A percentile compares a stretch with the other conserved stretches of the same genome.
Conservation (phyloP, 1,140 invertebrate species). For the Campoletis sonorensis region DNA sequence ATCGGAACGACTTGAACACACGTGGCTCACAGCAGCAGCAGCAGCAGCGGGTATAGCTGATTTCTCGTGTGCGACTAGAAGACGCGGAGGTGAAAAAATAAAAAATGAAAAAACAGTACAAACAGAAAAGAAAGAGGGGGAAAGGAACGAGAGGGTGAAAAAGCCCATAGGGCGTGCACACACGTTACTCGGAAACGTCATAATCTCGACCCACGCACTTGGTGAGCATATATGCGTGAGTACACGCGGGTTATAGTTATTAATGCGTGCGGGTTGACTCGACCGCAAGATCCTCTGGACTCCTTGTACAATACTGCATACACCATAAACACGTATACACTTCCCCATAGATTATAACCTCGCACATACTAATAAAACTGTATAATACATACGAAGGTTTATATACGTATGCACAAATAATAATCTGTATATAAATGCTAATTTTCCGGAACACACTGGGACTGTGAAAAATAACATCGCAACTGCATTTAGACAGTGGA, state of each 20-base stretch:
- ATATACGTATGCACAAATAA: not conserved
- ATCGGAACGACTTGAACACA: conserved; percentile 32
- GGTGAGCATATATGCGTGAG: conserved; percentile 15
- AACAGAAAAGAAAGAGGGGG: not conserved
- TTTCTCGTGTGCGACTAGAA: not conserved
- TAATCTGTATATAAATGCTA: conserved; percentile 4
- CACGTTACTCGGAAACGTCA: conserved; percentile 48
- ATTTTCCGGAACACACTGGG: not conserved
- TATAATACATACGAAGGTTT: not conserved
- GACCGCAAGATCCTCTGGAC: not conserved
- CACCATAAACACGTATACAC: not conserved
- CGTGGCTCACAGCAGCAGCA: conserved; percentile 9
- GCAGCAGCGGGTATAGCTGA: not conserved
- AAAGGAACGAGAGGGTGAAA: not conserved
- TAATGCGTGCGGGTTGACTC: conserved; percentile 12
- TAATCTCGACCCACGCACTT: conserved; percentile 46
- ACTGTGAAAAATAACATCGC: not conserved
- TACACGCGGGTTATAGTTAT: conserved; percentile 1
- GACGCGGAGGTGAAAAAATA: not conserved
- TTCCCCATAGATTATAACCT: not conserved
- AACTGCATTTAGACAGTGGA: not conserved
- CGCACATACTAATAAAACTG: not conserved
- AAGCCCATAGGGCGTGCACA: conserved; percentile 17
- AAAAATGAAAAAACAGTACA: conserved; percentile 5
- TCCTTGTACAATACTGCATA: too few species aligned